Base-by-base conservation (phyloP, 2,888 invertebrate genomes). In the Villa cingulata region DNA sequence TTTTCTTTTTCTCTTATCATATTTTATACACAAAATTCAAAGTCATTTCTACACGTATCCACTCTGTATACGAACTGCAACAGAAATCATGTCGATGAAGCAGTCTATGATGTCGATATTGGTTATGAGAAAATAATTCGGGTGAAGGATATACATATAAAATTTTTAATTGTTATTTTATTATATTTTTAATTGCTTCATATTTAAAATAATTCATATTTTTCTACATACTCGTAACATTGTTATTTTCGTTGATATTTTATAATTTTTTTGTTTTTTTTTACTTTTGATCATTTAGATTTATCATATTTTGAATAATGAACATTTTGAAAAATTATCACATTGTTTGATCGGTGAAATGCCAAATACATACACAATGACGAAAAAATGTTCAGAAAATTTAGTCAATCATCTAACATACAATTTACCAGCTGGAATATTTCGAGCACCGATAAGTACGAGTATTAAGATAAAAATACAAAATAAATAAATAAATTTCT, bases 301-400 rank as follows among this genome's bases (percentile, higher is more conserved):
- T 12, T 4, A 69, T 55, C 62, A 65, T 48, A 64, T 65, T 19
- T 62, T 69, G 34, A 65, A 69, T 46, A 67, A 66, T 48, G 58
- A 61, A 39, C 62, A 64, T 12, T 55, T 69, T 55, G 67, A 69
- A 51, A 65, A 67, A 56, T 53, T 69, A 46, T 60, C 63, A 20
- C 67, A 65, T 43, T 68, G 68, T 32, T 53, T 69, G 29, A 61
- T 68, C 52, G 68, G 67, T 34, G 62, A 63, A 37, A 63, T 70
- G 64, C 70, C 70, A 39, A 70, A 70, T 43, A 70, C 70, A n/a
- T 70, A 70, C 37, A 70, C 70, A 1, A 66, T 70, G 66, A 70
- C 70, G 10, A 70, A 70, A 55, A 66, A 66, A 47, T 70, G 66
- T 46, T 65, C 70, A 7, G 70, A 70, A 51, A 66, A 66, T 58